Conservation (phyloP, 2,113 vertebrate genomes). For the Strix aluco region DNA sequence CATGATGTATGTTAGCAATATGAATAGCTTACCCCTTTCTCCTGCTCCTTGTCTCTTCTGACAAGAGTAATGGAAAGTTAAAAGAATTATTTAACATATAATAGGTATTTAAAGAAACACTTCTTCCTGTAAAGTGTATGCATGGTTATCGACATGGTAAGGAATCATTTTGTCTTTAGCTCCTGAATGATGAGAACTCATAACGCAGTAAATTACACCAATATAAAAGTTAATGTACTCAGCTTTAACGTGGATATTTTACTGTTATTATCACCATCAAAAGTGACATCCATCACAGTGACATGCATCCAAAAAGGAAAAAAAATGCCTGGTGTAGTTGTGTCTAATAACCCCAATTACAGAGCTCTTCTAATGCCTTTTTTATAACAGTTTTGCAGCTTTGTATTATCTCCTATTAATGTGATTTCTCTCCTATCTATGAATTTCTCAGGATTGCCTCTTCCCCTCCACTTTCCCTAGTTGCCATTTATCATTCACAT, state of each 20-base stretch:
- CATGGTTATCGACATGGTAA: background rate
- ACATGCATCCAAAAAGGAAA: constrained; percentile 2
- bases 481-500: constrained; percentile 13
- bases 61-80: constrained; percentile 37
- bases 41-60: background rate
- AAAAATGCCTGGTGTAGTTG: background rate
- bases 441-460: constrained; percentile 46
- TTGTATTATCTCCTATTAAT: constrained; percentile 23
- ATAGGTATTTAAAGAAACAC: constrained; percentile 52
- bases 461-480: constrained; percentile 28
- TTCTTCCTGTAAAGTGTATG: constrained; percentile 37
- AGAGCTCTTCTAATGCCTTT: constrained; percentile 53
- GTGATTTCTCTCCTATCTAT: constrained; percentile 41
- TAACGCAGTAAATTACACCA: constrained; percentile 23
- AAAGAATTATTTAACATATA: constrained; percentile 41
- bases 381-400: constrained; percentile 46
- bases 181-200: constrained; percentile 42
- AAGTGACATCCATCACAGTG: constrained; percentile 51
- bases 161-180: constrained; percentile 22
- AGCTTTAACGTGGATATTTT: constrained; percentile 30
- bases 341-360: constrained; percentile 53
- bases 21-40: background rate
- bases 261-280: constrained; percentile 44
- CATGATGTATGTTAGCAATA: background rate
- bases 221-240: constrained; percentile 60